Evolutionary conservation across 2,113 vertebrate species (phyloP).

Genomic region (Delphinapterus leucas): DNA sequence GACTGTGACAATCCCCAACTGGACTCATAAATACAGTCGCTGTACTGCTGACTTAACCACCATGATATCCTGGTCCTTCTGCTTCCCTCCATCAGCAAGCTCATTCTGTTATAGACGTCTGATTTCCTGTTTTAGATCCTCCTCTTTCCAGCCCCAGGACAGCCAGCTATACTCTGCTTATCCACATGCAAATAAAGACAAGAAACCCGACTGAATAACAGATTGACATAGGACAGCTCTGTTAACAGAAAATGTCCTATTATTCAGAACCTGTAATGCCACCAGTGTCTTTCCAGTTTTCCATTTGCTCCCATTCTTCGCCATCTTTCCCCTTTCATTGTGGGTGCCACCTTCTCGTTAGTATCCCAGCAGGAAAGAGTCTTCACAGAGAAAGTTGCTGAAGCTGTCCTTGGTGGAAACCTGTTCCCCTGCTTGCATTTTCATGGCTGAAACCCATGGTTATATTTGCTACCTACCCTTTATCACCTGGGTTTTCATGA

Average conservation of each 20-base stretch:
- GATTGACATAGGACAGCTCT: background rate
- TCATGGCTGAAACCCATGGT: slow-evolving; percentile 66
- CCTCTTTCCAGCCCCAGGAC: background rate
- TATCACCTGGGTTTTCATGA: slow-evolving; percentile 66
- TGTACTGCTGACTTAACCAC: background rate
- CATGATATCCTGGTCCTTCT: background rate
- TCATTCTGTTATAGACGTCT: background rate
- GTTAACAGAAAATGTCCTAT: background rate
- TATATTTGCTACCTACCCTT: slow-evolving; percentile 67
- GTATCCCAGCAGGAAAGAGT: slow-evolving; percentile 52
- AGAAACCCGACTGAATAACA: background rate
- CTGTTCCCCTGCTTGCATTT: slow-evolving; percentile 68
- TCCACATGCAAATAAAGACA: slow-evolving; percentile 13
- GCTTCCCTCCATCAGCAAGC: background rate
- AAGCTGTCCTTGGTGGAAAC: slow-evolving; percentile 58
- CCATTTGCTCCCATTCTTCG: background rate
- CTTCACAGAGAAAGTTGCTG: slow-evolving; percentile 60
- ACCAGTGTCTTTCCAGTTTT: background rate
- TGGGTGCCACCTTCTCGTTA: slow-evolving; percentile 63
- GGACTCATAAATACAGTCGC: background rate
- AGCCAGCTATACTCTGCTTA: background rate
- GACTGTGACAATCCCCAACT: background rate
- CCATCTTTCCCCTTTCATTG: background rate
- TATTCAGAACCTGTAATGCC: background rate
- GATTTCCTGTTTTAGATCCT: background rate